Evolutionary conservation across 2,888 invertebrate species (phyloP), one percentile per base, ranked within the genome.

Genomic region (Melinaea menophilus): DNA sequence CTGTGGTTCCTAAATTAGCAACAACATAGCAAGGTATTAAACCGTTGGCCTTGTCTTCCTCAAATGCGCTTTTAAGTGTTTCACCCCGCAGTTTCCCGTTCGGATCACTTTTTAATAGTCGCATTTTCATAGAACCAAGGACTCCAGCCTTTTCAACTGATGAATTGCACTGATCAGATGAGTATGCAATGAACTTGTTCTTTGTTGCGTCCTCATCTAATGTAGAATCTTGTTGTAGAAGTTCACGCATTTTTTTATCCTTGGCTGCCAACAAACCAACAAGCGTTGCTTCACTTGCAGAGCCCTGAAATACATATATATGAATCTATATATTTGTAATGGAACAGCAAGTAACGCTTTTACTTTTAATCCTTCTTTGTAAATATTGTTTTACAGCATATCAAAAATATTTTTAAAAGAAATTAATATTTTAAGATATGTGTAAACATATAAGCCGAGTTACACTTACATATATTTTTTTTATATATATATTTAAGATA

Each of bases 201-300:
- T 93, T 93, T 51, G 95, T 92, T 22, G 92, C 86, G 54, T 90
- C 92, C 70, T 94, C 94, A 35, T 93, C 92, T 68, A 93, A 77
- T 5, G 92, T 92, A 0, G 95, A 94, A 74, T 94, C 83, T 45
- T 84, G 75, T 63, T 81, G 79, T 68, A 91, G 87, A 3, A 93
- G 74, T 51, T 91, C 91, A 57, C 92, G 91, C 0, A 94, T 92
- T 12, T 92, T 92, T 80, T 93, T 93, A 67, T 95, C 94, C 76
- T 95, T 94, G 1, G 97, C 95, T 5, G 95, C 94, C 64, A 98
- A 83, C 2, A 98, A 87, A 5, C 95, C 95, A 3, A 98, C 94
- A 4, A 98, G 83, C 0, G 97, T 96, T 0, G 97, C 93, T 87
- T 98, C 98, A 79, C 97, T 97, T 2, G 98, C 98, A 0, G 98